A percentile compares a stretch with the other conserved stretches of the same genome.
phyloP scores from a whole-genome alignment of 2,113 vertebrate genomes.

The Phylloscopus trochilus region DNA sequence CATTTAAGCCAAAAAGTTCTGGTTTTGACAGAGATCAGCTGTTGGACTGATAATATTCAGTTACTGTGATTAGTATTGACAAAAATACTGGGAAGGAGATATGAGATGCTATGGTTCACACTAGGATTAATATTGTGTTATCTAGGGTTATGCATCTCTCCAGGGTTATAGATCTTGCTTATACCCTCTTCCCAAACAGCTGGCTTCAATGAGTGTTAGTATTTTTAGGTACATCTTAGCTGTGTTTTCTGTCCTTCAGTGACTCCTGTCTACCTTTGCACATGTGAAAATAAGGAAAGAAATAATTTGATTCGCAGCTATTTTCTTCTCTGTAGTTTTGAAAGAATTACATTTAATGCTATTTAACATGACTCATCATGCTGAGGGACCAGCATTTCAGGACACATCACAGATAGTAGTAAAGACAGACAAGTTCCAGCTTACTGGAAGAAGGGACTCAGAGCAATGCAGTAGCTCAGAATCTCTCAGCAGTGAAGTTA shows the following conservation, averaged over 20 bases:
- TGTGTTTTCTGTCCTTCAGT: neutral
- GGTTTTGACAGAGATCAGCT: neutral
- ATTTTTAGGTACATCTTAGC: neutral
- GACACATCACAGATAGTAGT: neutral
- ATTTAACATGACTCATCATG: neutral
- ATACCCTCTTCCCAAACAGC: neutral
- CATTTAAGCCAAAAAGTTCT: neutral
- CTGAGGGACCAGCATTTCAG: neutral
- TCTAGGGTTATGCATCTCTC: neutral
- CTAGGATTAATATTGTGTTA: neutral
- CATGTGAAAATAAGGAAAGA: neutral
- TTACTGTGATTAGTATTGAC: neutral
- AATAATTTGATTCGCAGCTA: neutral
- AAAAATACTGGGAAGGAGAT: neutral
- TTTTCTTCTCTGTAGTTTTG: neutral
- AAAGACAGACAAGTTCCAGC: neutral
- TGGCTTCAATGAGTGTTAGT: neutral
- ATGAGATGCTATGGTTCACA: neutral
- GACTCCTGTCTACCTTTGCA: neutral
- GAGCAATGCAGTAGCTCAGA: neutral
- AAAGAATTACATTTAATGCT: neutral
- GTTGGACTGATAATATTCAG: neutral
- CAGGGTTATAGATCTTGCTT: neutral
- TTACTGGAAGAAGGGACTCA: neutral
- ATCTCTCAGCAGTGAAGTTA: neutral